Base-by-base conservation (phyloP, 2,113 vertebrate species). In the Phaethon lepturus region DNA sequence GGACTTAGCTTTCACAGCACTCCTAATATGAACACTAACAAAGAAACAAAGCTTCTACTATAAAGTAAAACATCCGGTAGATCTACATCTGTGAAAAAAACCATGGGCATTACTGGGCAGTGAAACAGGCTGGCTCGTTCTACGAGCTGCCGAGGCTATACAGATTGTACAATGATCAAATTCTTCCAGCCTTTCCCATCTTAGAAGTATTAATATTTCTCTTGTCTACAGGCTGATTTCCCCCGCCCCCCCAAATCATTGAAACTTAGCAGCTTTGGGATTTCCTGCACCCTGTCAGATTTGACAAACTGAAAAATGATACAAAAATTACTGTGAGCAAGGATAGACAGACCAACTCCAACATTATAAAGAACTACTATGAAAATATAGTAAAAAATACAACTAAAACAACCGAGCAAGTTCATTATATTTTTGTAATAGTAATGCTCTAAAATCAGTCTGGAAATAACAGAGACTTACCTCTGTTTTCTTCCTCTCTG, bases 401-500 rank as follows among this genome's bases (percentile, higher is more conserved):
- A 81, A 45, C 8, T 62, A 23, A 64, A 85, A 29, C 29, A 73
- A 49, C 10, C 7, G 6, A 31, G 23, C 2, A 71, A 17, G 7
- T 49, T 58, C 13, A n/a, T 8, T 49, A 0, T 1, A 38, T 58
- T 44, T 90, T 52, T 35, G 7, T 28, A 47, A 9, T 3, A 66
- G 16, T 4, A 47, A 56, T 6, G 6, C 25, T 69, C 38, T 31
- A 77, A 91, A 60, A 58, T 60, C 52, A 66, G 38, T 4, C 69
- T 49, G 26, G 13, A 73, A 90, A 28, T 23, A 66, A 79, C 17
- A 85, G 63, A 94, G 56, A 47, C 17, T 0, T 95, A 99, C 99
- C 99, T 99, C 96, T 99, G 99, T 68, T 99, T 99, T 66, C 99
- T 98, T 95, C 99, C 99, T 97, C 99, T 98, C 92, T 99, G 99